Conservation (phyloP, 2,888 invertebrate species). For the Clistopyga incitator region DNA sequence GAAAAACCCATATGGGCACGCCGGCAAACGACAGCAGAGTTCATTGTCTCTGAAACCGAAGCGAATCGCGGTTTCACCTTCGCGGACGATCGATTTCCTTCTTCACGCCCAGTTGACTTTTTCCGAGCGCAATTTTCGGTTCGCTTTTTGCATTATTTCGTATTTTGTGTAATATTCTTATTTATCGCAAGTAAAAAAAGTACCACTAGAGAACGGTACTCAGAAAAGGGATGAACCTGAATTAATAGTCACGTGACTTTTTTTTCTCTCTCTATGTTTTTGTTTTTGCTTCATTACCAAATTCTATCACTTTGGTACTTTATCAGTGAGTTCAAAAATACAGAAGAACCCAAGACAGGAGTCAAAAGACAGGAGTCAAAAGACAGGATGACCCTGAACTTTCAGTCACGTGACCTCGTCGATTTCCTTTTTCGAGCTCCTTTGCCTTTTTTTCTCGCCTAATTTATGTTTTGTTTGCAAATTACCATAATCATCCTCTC, state of each 20-base stretch:
- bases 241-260: too few species aligned
- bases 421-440: too few species aligned
- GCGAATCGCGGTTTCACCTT: slow-evolving; percentile 59
- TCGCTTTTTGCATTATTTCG: neutral
- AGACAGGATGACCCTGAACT: too few species aligned
- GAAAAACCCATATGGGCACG: slow-evolving; percentile 30
- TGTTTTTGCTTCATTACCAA: neutral
- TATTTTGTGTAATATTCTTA: neutral
- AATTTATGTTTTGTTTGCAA: neutral
- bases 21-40: slow-evolving; percentile 7
- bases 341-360: too few species aligned
- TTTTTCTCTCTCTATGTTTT: neutral
- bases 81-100: slow-evolving; percentile 49
- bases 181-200: too few species aligned
- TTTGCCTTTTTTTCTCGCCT: neutral
- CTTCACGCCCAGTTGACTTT: slow-evolving; percentile 30
- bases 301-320: too few species aligned
- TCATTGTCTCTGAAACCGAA: slow-evolving; percentile 61
- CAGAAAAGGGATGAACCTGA: too few species aligned
- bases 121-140: slow-evolving; percentile 2
- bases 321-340: too few species aligned
- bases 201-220: too few species aligned
- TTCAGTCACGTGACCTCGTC: too few species aligned
- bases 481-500: neutral
- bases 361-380: too few species aligned